phyloP scores from a whole-genome alignment of 2,888 invertebrate genomes.

The Phrixothrix hirtus region DNA sequence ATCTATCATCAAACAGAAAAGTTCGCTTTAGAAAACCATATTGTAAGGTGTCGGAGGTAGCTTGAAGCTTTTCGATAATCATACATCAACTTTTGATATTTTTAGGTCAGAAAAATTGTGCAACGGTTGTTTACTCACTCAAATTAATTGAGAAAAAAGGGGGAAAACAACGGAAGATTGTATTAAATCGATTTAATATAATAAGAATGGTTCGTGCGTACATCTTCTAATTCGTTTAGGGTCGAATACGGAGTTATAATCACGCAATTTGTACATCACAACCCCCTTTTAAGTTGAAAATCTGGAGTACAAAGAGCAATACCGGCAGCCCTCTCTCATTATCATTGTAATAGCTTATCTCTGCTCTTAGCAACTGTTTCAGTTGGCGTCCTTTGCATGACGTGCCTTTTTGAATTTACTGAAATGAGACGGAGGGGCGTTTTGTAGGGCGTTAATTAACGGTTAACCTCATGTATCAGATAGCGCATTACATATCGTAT shows the following conservation, averaged over 20 bases:
- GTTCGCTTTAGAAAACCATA: too few relatives aligned
- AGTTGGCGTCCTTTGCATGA: background rate
- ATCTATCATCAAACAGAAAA: too few relatives aligned
- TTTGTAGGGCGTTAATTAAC: slow-evolving; percentile 7
- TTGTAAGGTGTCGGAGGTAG: too few relatives aligned
- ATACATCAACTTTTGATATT: too few relatives aligned
- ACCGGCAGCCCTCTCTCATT: slow-evolving; percentile 22
- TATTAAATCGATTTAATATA: background rate
- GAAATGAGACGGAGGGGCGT: background rate
- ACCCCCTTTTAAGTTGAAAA: slow-evolving; percentile 23
- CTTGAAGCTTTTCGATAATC: too few relatives aligned
- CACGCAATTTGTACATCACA: slow-evolving; percentile 28
- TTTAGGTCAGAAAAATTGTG: too few relatives aligned
- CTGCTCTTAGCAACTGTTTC: slow-evolving; percentile 1
- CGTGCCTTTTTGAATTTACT: background rate
- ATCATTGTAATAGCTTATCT: slow-evolving; percentile 21
- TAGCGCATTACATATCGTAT: slow-evolving; percentile 7
- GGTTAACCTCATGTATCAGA: slow-evolving; percentile 11
- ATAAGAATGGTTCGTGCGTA: background rate
- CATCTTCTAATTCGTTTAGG: slow-evolving; percentile 15
- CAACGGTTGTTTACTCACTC: too few relatives aligned
- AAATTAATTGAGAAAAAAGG: too few relatives aligned
- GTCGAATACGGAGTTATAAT: slow-evolving; percentile 17
- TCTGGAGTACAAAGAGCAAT: slow-evolving; percentile 23
- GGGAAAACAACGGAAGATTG: background rate